phyloP scores from a whole-genome alignment of 2,113 vertebrate genomes.

The Cynopterus brachyotis region DNA sequence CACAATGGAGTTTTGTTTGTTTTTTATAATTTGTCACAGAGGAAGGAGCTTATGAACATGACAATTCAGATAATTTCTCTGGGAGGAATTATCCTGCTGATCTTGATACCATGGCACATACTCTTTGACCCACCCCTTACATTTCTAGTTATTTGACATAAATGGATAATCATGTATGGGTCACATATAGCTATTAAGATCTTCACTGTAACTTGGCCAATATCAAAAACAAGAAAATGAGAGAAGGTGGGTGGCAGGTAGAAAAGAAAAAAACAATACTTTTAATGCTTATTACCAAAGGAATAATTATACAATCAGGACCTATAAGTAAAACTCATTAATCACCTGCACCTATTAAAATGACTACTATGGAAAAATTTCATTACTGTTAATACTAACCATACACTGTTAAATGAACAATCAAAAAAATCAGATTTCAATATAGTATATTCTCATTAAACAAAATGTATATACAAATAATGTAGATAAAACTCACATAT shows the following conservation, averaged over 20 bases:
- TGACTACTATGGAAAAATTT: neutral
- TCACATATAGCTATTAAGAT: neutral
- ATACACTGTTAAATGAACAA: neutral
- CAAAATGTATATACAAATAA: neutral
- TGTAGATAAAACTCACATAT: neutral
- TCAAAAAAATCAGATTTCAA: neutral
- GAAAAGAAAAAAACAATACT: neutral
- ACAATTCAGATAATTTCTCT: neutral
- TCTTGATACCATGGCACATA: neutral
- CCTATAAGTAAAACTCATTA: neutral
- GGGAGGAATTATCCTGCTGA: neutral
- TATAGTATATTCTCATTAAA: neutral
- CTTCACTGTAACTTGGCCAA: neutral
- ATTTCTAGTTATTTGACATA: neutral
- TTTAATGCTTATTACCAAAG: neutral
- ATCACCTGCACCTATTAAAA: neutral
- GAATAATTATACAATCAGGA: neutral
- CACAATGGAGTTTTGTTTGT: neutral
- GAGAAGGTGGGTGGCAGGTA: neutral
- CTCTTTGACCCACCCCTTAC: neutral
- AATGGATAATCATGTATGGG: neutral
- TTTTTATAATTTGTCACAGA: neutral
- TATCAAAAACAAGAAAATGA: neutral
- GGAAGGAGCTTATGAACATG: neutral
- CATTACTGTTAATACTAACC: neutral